A percentile compares a stretch with the other conserved stretches of the same genome.
Conservation (phyloP, 1,140 invertebrate species). For the Anastrepha obliqua region DNA sequence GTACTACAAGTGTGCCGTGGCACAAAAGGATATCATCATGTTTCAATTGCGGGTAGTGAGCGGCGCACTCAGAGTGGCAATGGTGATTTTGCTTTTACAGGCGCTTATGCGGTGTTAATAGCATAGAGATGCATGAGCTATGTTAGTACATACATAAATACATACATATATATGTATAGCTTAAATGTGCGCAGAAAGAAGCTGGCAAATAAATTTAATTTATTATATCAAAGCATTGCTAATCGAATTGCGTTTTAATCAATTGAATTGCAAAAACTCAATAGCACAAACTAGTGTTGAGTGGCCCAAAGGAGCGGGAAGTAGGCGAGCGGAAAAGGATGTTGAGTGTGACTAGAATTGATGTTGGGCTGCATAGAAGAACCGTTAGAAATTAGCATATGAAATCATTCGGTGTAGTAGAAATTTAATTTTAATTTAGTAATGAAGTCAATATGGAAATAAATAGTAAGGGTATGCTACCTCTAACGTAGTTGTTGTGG, state of each 20-base stretch:
- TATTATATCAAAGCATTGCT: slow-evolving; percentile 59
- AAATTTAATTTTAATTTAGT: slow-evolving; percentile 37
- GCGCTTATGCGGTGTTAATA: slow-evolving; percentile 58
- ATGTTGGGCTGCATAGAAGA: neutral
- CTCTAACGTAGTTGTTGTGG: too few relatives aligned
- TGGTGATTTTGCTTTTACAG: slow-evolving; percentile 20
- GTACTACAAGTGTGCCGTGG: neutral
- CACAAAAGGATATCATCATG: neutral
- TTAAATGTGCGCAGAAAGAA: slow-evolving; percentile 6
- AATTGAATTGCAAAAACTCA: slow-evolving; percentile 58
- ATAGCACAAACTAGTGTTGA: neutral
- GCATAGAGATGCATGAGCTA: slow-evolving; percentile 1
- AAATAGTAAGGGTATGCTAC: neutral
- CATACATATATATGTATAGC: neutral
- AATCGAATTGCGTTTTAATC: slow-evolving; percentile 59
- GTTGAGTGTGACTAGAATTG: neutral
- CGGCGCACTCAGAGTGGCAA: neutral
- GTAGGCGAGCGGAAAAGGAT: neutral
- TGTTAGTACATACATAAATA: neutral
- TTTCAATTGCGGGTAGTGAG: slow-evolving; percentile 1
- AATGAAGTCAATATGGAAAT: slow-evolving; percentile 46
- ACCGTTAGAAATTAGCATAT: slow-evolving; percentile 15
- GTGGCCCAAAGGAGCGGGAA: neutral
- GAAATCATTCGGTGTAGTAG: slow-evolving; percentile 8
- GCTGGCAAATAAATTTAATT: slow-evolving; percentile 58